These are phyloP conservation scores for Cephus cinctus DNA, from an alignment of 1,140 invertebrate genomes.

Conservation along the genomic window DNA sequence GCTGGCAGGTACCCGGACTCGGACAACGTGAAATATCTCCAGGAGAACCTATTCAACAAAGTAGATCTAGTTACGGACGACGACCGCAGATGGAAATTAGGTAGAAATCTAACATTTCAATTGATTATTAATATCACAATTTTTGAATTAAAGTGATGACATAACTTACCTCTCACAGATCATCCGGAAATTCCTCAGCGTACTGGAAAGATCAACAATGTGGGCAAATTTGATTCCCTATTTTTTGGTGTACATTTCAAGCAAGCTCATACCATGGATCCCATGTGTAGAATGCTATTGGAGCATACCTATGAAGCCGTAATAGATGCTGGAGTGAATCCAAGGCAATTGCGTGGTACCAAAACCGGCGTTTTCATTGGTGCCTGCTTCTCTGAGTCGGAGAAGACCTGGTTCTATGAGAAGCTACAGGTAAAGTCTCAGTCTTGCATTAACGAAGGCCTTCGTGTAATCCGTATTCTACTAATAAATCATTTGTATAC, in stretches of 20 bases:
- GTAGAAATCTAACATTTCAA: slow-evolving; percentile 42
- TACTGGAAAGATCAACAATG: slow-evolving; percentile 77
- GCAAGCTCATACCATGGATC: slow-evolving; percentile 86
- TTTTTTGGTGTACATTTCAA: slow-evolving; percentile 83
- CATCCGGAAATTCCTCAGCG: slow-evolving; percentile 70
- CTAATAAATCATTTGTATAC: neutral
- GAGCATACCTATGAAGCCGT: slow-evolving; percentile 86
- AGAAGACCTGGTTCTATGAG: slow-evolving; percentile 70
- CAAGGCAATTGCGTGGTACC: slow-evolving; percentile 60
- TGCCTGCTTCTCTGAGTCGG: slow-evolving; percentile 75
- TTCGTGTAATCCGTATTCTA: neutral
- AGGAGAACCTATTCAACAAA: slow-evolving; percentile 73
- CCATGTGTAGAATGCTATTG: slow-evolving; percentile 80
- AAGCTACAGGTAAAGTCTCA: slow-evolving; percentile 51
- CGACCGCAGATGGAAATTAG: slow-evolving; percentile 71
- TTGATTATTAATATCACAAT: no score
- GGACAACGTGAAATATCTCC: slow-evolving; percentile 74
- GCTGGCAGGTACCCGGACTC: slow-evolving; percentile 87
- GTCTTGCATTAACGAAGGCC: neutral
- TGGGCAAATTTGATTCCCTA: slow-evolving; percentile 79
- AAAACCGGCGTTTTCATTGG: slow-evolving; percentile 83
- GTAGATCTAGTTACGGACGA: slow-evolving; percentile 82
- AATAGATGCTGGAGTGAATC: slow-evolving; percentile 76
- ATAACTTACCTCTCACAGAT: slow-evolving; percentile 37
- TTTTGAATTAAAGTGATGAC: no score